Percentiles rank a stretch among this genome's conserved stretches.
phyloP scores from a whole-genome alignment of 2,113 vertebrate genomes.

The Zapus hudsonius region DNA sequence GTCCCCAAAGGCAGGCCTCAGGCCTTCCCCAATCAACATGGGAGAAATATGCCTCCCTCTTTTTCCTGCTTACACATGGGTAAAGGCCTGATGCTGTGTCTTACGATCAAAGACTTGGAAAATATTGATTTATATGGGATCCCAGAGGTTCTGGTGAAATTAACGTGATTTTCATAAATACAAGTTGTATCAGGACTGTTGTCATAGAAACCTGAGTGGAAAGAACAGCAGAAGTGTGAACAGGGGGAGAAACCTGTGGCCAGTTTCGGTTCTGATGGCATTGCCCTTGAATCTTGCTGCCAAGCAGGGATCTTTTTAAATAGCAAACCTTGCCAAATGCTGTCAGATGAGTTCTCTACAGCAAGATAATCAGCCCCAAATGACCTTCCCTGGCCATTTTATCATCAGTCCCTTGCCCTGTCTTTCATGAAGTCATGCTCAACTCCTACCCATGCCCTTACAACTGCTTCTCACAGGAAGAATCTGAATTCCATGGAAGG shows the following conservation, averaged over 20 bases:
- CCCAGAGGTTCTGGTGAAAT: conserved; percentile 46
- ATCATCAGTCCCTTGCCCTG: not conserved
- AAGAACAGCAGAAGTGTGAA: conserved; percentile 31
- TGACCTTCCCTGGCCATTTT: not conserved
- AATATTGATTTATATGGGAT: conserved; percentile 46
- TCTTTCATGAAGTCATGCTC: not conserved
- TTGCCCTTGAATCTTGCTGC: not conserved
- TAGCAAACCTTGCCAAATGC: not conserved
- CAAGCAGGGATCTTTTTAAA: not conserved
- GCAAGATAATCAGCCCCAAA: not conserved
- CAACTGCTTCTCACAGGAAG: not conserved
- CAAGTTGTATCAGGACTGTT: conserved; percentile 35
- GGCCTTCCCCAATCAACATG: not conserved
- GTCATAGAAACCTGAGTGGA: conserved; percentile 53
- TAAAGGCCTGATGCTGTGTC: not conserved
- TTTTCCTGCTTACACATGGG: not conserved
- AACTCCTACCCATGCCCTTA: not conserved
- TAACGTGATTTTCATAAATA: conserved; percentile 65
- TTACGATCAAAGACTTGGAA: conserved; percentile 6
- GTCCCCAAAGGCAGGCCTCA: not conserved
- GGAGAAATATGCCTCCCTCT: not conserved
- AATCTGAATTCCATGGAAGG: not conserved
- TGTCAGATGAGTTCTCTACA: not conserved
- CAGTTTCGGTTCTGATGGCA: not conserved
- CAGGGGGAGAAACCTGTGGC: conserved; percentile 9